Evolutionary conservation across 2,888 invertebrate species (phyloP), one percentile per base, ranked within the genome.

Genomic region (Dioctria rufipes): DNA sequence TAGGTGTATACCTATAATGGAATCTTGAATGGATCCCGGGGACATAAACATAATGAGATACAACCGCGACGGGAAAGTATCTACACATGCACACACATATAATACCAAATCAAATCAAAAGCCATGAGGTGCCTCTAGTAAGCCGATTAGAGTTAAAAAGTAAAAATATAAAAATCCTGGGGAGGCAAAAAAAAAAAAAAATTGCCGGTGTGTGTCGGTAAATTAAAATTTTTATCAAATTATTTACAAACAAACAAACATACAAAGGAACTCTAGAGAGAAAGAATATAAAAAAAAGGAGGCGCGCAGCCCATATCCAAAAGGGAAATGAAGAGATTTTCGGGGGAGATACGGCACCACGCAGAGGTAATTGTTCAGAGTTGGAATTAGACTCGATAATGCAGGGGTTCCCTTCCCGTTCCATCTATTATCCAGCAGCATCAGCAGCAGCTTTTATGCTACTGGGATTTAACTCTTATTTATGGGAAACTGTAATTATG

Each of bases 141-240:
- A 77, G 77, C 77, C 63, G 77, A 77, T 77, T 77, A 77, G 25
- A 49, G 77, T 63, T 54, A 42, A 61, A 77, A 46, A 77, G 46
- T 51, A 63, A 51, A 63, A 63, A 37, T 9, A 63, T 39, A 63
- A 63, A 77, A 75, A 13, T 43, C 43, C 25, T 8, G 46, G 66
- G 46, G n/a, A 13, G 6, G 25, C 3, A 61, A 13, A 8, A 60
- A 9, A 61, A 13, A 8, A 60, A 9, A 37, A 13, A 63, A 63
- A 63, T 11, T 63, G 40, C 58, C 58, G 46, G 54, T 73, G 54
- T 25, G 25, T 40, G 63, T 63, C 63, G 61, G 77, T 63, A 63
- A 77, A 77, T 77, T 77, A 77, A 77, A 77, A 77, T 77, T 77
- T 77, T 77, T 77, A 77, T 77, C 77, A 77, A 77, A 77, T 77